Conservation (phyloP, 1,140 invertebrate genomes). For the Drosophila obscura region DNA sequence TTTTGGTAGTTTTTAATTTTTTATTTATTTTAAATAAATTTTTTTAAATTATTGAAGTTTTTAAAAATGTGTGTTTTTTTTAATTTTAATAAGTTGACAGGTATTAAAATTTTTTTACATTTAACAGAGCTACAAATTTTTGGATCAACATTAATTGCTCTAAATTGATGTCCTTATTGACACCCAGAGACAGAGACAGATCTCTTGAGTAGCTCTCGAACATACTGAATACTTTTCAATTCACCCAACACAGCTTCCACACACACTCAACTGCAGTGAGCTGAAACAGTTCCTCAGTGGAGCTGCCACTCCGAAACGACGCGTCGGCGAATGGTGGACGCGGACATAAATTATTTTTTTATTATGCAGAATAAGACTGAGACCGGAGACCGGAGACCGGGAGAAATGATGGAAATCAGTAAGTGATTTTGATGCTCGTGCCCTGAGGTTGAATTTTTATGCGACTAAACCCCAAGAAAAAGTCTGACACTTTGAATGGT, state of each 20-base stretch:
- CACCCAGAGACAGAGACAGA: too few relatives aligned
- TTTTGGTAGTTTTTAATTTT: too few relatives aligned
- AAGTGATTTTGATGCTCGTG: slow-evolving; percentile 40
- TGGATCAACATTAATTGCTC: too few relatives aligned
- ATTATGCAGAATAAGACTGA: slow-evolving; percentile 50
- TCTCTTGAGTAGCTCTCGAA: too few relatives aligned
- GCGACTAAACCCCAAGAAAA: slow-evolving; percentile 39
- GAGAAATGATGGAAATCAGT: slow-evolving; percentile 15
- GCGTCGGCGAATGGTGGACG: background rate
- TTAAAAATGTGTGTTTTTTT: too few relatives aligned
- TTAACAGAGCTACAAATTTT: too few relatives aligned
- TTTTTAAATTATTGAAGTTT: too few relatives aligned
- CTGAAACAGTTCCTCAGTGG: slow-evolving; percentile 56
- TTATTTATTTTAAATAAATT: too few relatives aligned
- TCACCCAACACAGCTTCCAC: slow-evolving; percentile 1
- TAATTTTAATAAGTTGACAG: too few relatives aligned
- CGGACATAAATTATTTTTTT: slow-evolving; percentile 61
- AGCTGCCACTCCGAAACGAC: slow-evolving; percentile 32
- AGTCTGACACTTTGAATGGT: slow-evolving; percentile 45
- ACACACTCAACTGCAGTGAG: slow-evolving; percentile 28
- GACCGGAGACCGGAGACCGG: too few relatives aligned
- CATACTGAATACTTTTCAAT: background rate
- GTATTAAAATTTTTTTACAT: too few relatives aligned
- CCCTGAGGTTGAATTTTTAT: slow-evolving; percentile 54
- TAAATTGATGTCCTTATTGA: too few relatives aligned